Percentiles rank a stretch among this genome's conserved stretches.
These are phyloP conservation scores for Chunga burmeisteri DNA, from an alignment of 2,113 vertebrate genomes.

Conservation along the genomic window DNA sequence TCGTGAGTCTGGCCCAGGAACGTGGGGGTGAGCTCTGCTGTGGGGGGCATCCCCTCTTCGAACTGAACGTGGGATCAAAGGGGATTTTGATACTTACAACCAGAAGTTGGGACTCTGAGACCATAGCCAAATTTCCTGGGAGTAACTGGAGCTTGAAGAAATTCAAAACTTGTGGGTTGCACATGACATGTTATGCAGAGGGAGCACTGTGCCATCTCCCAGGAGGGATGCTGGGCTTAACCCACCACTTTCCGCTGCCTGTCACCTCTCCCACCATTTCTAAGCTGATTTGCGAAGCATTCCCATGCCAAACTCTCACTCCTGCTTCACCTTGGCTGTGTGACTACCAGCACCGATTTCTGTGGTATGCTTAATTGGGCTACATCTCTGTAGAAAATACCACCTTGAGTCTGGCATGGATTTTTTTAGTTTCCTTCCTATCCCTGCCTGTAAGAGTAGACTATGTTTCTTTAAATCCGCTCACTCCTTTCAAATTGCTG, in stretches of 20 bases:
- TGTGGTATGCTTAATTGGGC: neutral
- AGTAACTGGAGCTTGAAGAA: neutral
- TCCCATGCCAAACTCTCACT: neutral
- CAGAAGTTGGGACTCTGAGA: neutral
- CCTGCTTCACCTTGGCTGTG: neutral
- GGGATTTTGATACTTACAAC: neutral
- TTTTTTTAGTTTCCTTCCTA: neutral
- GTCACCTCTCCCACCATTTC: neutral
- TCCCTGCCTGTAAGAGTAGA: neutral
- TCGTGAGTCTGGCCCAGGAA: neutral
- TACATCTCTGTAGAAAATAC: neutral
- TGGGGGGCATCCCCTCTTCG: neutral
- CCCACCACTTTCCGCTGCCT: neutral
- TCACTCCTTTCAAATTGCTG: neutral
- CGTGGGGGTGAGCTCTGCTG: neutral
- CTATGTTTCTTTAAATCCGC: constrained; percentile 20
- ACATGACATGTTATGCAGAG: neutral
- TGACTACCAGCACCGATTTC: neutral
- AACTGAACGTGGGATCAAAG: neutral
- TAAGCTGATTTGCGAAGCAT: neutral
- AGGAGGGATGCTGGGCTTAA: neutral
- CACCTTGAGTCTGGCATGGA: neutral
- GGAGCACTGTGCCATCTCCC: neutral
- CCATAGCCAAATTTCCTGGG: neutral
- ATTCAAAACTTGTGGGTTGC: neutral